Base-by-base conservation (phyloP, 2,888 invertebrate species). In the Brachyopa scutellaris region DNA sequence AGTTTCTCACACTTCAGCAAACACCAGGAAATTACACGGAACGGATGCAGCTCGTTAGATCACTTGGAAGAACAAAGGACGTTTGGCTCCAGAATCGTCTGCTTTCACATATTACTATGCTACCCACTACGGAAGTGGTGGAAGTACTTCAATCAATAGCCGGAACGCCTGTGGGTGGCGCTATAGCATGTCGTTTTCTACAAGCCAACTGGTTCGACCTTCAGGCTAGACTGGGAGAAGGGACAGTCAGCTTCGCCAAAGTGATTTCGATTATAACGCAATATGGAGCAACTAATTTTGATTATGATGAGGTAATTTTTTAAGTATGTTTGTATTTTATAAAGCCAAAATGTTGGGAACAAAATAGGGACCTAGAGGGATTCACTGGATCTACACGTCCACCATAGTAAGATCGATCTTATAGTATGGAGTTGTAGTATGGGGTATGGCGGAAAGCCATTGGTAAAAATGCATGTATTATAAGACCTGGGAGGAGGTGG, bases 81-180 rank as follows among this genome's bases (percentile, higher is more conserved):
- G 91, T 90, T 33, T 91, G 91, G 90, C 87, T 91, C 21, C 91
- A 91, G 86, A 91, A 91, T 85, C 91, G 91, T 17, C 86, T 91
- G 83, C 86, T 91, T 11, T 90, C 91, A 8, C 91, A 90, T 80
- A 90, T 91, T 2, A 90, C 90, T 40, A 88, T 89, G 87, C 86
- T 91, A 80, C 90, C 90, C 80, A 89, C 90, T 6, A 85, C 85
- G 33, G 91, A 91, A 86, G 89, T 90, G 76, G 90, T 90, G 4
- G 90, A 91, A 84, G 91, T 91, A 42, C 85, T 91, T 9, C 88
- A 90, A 83, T 90, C 91, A n/a, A 91, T 91, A 59, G 89, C 91
- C 0, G 91, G 91, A 5, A 91, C 91, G 31, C 91, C 91, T 29
- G 90, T 90, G 0, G 91, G 91, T 8, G 91, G 91, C 3, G 91